Evolutionary conservation across 1,140 invertebrate genomes (phyloP), one percentile per base, ranked within the genome.

Genomic region (Linepithema humile): DNA sequence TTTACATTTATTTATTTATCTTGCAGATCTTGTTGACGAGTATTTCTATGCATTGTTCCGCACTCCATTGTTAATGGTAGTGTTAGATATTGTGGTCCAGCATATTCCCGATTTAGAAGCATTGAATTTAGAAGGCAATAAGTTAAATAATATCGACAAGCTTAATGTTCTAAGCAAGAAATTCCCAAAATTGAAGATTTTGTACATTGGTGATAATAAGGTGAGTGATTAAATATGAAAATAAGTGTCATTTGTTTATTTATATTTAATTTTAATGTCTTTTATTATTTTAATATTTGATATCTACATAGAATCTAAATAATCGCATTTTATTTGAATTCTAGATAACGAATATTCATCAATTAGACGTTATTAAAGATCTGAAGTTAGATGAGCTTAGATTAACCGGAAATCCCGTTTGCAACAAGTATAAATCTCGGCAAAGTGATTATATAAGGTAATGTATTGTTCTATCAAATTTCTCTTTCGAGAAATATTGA

Each of bases 391-490:
- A 96, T 45, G 97, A 98, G 91, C 90, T 99, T 40, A 95, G 96
- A 48, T 94, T 99, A 60, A 96, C 97, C 93, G 97, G 97, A 86
- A 99, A 99, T 94, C 97, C 97, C 0, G 90, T 98, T 17, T 97
- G 96, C 92, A 96, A 96, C 90, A 97, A 96, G 90, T 98, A 96
- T 93, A 96, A 96, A 92, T 96, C 97, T 87, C 89, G 91, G 23
- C 95, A 97, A 90, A 95, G 95, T 87, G 94, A 96, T n/a, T 98
- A 98, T 94, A 95, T 98, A 94, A 98, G 97, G 98, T 98, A 98
- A 95, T 89, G 92, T 90, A 88, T 60, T 55, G 50, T 60, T 80
- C 26, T 38, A 82, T 77, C 43, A 86, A 53, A 53, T 82, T 64
- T 84, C 60, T 55, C 15, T 74, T 64, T 80, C 20, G 2, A 59